A percentile compares a stretch with the other conserved stretches of the same genome.
Evolutionary conservation across 2,113 vertebrate genomes (phyloP).

Genomic region (Cynopterus brachyotis): DNA sequence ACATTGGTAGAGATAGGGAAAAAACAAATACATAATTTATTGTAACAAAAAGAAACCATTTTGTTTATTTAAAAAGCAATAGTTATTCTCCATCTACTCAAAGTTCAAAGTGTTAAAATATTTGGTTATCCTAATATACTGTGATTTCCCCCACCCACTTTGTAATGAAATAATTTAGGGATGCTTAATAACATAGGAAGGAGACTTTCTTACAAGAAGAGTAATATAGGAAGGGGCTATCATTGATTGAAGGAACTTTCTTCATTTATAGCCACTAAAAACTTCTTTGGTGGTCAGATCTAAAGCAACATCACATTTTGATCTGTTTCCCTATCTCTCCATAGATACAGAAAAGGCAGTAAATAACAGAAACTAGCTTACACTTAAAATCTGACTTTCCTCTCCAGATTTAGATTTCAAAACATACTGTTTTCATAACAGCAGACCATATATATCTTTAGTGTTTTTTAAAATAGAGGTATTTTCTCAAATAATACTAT

Average conservation of each 20-base stretch:
- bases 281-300: neutral
- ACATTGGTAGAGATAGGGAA: neutral
- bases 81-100: slow-evolving; percentile 13
- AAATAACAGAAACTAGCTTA: slow-evolving; percentile 36
- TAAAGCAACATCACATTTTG: slow-evolving; percentile 36
- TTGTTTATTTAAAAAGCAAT: slow-evolving; percentile 52
- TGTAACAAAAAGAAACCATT: slow-evolving; percentile 48
- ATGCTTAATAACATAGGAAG: slow-evolving; percentile 46
- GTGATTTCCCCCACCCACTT: neutral
- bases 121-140: neutral
- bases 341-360: slow-evolving; percentile 7
- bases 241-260: neutral
- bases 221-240: neutral
- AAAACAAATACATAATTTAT: slow-evolving; percentile 2
- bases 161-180: slow-evolving; percentile 51
- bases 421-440: neutral
- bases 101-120: slow-evolving; percentile 40
- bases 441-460: neutral
- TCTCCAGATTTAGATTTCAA: slow-evolving; percentile 56
- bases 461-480: neutral
- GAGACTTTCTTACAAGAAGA: slow-evolving; percentile 8
- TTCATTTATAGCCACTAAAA: slow-evolving; percentile 21
- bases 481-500: slow-evolving; percentile 25
- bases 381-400: slow-evolving; percentile 34
- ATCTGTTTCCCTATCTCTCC: neutral